Conservation (phyloP, 2,797 vertebrate genomes). For the Hippopotamyrus pictus region DNA sequence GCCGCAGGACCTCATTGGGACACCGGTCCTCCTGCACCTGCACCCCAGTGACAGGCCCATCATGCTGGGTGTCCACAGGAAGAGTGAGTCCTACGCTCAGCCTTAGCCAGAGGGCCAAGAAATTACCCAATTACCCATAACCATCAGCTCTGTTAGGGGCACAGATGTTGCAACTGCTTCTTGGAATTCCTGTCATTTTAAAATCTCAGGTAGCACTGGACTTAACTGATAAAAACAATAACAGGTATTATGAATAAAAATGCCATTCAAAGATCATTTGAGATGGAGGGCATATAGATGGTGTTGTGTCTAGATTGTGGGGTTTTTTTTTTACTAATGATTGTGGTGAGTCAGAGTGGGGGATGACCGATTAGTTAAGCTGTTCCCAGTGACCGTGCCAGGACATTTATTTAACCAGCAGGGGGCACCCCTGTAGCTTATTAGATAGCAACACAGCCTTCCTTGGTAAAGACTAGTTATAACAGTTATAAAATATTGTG, state of each 20-base stretch:
- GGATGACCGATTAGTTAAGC: background rate
- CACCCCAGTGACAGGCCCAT: slow-evolving; percentile 66
- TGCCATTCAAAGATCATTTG: background rate
- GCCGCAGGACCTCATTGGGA: slow-evolving; percentile 66
- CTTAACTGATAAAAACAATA: background rate
- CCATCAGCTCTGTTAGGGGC: background rate
- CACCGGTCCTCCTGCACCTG: slow-evolving; percentile 59
- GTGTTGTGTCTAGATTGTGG: background rate
- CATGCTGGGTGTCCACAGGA: slow-evolving; percentile 67
- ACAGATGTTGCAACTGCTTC: background rate
- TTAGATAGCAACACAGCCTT: background rate
- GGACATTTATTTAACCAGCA: background rate
- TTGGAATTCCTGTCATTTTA: background rate
- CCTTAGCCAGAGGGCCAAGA: background rate
- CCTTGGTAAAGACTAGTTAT: background rate
- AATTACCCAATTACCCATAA: background rate
- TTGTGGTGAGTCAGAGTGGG: background rate
- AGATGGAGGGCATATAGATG: background rate
- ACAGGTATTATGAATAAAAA: background rate
- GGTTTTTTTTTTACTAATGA: background rate
- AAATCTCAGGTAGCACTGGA: background rate
- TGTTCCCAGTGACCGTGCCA: background rate
- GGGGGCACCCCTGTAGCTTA: background rate
- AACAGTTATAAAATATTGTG: background rate
- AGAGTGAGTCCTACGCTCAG: slow-evolving; percentile 49